Evolutionary conservation across 2,888 invertebrate species (phyloP).

Genomic region (Gnatocerus cornutus): DNA sequence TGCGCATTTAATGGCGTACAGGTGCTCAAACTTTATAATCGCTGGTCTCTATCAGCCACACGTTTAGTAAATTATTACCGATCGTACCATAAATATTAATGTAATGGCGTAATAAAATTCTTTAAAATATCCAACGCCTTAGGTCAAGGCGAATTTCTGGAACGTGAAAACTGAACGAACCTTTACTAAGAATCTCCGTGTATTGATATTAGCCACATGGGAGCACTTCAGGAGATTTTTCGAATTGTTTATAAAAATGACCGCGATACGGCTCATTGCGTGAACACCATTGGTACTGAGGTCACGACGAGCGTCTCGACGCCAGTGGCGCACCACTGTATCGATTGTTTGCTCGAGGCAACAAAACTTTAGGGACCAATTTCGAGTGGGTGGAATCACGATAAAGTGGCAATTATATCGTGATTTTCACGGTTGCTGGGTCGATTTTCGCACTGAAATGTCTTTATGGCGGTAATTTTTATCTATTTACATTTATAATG

Average conservation of each 20-base stretch:
- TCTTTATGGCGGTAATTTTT: slow-evolving; percentile 42
- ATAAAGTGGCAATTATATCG: slow-evolving; percentile 14
- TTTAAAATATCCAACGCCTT: slow-evolving; percentile 15
- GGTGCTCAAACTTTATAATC: background rate
- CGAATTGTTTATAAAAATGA: slow-evolving; percentile 15
- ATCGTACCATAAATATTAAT: slow-evolving; percentile 25
- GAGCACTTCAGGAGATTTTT: slow-evolving; percentile 9
- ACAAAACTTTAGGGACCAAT: slow-evolving; percentile 34
- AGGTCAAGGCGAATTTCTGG: slow-evolving; percentile 28
- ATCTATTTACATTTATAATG: slow-evolving; percentile 61
- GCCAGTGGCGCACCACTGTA: slow-evolving; percentile 45
- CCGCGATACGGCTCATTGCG: slow-evolving; percentile 52
- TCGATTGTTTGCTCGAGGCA: slow-evolving; percentile 45
- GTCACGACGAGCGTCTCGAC: slow-evolving; percentile 46
- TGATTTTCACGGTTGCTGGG: slow-evolving; percentile 6
- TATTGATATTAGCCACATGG: background rate
- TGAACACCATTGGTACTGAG: slow-evolving; percentile 46
- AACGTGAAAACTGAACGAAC: slow-evolving; percentile 2
- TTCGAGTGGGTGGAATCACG: slow-evolving; percentile 15
- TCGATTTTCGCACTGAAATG: background rate
- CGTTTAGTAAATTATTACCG: slow-evolving; percentile 8
- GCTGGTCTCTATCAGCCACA: background rate
- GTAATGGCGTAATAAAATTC: slow-evolving; percentile 29
- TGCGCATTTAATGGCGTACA: background rate
- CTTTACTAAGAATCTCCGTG: background rate